Evolutionary conservation across 2,113 vertebrate genomes (phyloP).

Genomic region (Ploceus nigricollis): DNA sequence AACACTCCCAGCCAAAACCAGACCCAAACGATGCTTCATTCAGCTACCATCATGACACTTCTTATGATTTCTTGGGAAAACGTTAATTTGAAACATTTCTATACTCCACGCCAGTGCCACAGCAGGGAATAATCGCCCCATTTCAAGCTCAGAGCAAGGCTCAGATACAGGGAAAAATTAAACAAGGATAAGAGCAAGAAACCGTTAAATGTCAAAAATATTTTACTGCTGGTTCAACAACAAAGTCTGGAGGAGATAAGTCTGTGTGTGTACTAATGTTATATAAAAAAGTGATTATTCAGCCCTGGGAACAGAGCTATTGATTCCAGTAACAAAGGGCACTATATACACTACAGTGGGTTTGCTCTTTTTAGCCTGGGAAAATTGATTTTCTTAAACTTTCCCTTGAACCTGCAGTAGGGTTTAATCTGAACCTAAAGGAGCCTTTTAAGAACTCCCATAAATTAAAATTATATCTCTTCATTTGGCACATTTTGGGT

Average conservation of each 20-base stretch:
- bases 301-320: conserved; percentile 77
- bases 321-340: conserved; percentile 81
- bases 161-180: conserved; percentile 37
- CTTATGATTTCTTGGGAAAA: conserved; percentile 10
- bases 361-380: conserved; percentile 64
- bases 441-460: conserved; percentile 21
- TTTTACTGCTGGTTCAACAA: conserved; percentile 47
- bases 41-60: neutral
- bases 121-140: conserved; percentile 31
- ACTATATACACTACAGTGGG: conserved; percentile 59
- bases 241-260: conserved; percentile 76
- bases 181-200: conserved; percentile 50
- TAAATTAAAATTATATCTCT: conserved; percentile 31
- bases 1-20: neutral
- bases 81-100: conserved; percentile 42
- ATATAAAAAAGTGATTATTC: conserved; percentile 83
- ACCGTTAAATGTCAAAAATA: conserved; percentile 55
- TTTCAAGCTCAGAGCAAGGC: conserved; percentile 43
- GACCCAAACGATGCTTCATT: neutral
- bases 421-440: conserved; percentile 30
- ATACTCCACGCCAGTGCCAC: neutral
- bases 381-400: conserved; percentile 77
- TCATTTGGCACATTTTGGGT: neutral
- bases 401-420: conserved; percentile 34
- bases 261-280: conserved; percentile 66